A percentile compares a stretch with the other conserved stretches of the same genome.
Evolutionary conservation across 2,797 vertebrate genomes (phyloP).

Genomic region (Parambassis ranga): DNA sequence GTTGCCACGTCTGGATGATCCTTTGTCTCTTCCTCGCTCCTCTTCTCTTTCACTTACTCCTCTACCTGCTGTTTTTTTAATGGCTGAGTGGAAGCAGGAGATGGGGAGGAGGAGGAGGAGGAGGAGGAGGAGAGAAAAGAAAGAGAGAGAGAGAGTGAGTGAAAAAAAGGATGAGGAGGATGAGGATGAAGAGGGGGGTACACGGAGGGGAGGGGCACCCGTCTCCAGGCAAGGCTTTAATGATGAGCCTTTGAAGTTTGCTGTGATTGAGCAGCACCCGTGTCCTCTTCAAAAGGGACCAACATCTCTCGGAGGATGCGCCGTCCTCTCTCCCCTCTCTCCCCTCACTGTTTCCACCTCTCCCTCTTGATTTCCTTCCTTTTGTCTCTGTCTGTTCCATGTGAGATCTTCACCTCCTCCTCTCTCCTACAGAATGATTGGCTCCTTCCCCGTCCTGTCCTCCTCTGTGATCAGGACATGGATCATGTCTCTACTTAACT

Average conservation of each 20-base stretch:
- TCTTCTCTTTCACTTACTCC: conserved; percentile 28
- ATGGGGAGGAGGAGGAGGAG: conserved; percentile 9
- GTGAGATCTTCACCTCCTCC: conserved; percentile 26
- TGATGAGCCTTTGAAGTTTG: conserved; percentile 74
- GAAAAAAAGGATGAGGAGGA: conserved; percentile 44
- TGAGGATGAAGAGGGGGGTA: neutral
- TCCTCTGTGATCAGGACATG: conserved; percentile 67
- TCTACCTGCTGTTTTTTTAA: conserved; percentile 55
- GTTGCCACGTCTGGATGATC: conserved; percentile 44
- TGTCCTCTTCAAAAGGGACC: conserved; percentile 60
- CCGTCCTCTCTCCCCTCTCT: conserved; percentile 29
- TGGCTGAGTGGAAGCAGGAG: conserved; percentile 34
- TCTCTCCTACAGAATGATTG: neutral
- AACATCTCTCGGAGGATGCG: conserved; percentile 35
- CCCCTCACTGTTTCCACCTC: conserved; percentile 3
- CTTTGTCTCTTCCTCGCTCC: conserved; percentile 32
- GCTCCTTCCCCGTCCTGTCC: neutral
- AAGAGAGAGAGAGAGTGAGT: conserved; percentile 37
- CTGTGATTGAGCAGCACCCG: conserved; percentile 62
- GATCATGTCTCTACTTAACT: conserved; percentile 62
- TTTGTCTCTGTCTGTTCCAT: conserved; percentile 41
- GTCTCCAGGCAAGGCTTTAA: conserved; percentile 69
- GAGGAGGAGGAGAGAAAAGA: conserved; percentile 14
- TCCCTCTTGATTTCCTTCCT: conserved; percentile 29
- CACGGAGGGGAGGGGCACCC: conserved; percentile 6